phyloP scores from a whole-genome alignment of 2,888 invertebrate species.

The Tetranychus truncatus region DNA sequence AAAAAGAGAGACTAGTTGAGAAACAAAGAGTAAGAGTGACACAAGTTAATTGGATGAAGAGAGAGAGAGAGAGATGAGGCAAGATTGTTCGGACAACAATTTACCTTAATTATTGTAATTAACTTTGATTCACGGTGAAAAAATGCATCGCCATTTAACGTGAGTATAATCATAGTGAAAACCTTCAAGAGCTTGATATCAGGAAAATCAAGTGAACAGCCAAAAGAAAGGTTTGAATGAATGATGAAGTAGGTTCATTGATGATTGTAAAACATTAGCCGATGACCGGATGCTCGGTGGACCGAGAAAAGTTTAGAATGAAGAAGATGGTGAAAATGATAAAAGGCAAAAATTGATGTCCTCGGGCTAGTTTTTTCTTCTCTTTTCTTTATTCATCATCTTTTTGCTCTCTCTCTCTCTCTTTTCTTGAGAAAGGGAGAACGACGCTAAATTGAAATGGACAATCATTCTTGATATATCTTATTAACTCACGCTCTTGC shows the following conservation, averaged over 20 bases:
- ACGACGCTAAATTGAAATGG: background rate
- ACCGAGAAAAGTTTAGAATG: background rate
- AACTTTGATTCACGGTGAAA: background rate
- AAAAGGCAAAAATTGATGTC: background rate
- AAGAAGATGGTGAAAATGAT: background rate
- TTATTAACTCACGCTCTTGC: background rate
- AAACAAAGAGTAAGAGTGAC: background rate
- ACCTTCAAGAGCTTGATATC: background rate
- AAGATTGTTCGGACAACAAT: background rate
- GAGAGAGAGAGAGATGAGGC: background rate
- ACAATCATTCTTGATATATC: conserved; percentile 1
- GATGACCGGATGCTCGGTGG: background rate
- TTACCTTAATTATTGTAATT: background rate
- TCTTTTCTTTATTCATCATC: background rate
- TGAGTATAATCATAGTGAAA: background rate
- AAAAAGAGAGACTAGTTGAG: background rate
- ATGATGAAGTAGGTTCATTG: background rate
- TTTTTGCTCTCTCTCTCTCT: too few species aligned
- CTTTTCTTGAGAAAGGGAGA: too few species aligned
- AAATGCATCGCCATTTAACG: background rate
- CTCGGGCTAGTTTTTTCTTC: background rate
- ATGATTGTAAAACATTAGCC: background rate
- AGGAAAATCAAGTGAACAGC: background rate
- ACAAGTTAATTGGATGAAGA: conserved; percentile 2
- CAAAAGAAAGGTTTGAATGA: background rate